Conservation (phyloP, 2,113 vertebrate species). For the Anseranas semipalmata region DNA sequence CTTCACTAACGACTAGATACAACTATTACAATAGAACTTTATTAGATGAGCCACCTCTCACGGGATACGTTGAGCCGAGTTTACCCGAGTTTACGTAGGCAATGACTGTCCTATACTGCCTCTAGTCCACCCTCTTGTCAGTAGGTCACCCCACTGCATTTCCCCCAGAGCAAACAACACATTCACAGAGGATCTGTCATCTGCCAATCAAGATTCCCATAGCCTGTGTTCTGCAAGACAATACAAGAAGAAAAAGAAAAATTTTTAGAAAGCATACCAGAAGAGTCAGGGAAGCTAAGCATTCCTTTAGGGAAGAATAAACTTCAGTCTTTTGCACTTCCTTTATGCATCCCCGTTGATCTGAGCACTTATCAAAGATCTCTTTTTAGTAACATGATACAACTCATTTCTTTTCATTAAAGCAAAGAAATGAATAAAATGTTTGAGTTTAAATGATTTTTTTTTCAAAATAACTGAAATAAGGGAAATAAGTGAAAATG, state of each 20-base stretch:
- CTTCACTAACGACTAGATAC: neutral
- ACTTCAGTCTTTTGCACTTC: conserved; percentile 49
- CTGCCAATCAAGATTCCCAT: neutral
- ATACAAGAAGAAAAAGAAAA: neutral
- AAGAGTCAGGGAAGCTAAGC: neutral
- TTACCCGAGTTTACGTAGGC: neutral
- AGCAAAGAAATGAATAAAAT: neutral
- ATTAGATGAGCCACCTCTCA: neutral
- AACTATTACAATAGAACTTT: neutral
- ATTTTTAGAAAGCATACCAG: conserved; percentile 5
- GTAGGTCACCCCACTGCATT: neutral
- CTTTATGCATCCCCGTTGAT: conserved; percentile 2
- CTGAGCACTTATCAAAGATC: conserved; percentile 44
- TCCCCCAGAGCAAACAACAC: neutral
- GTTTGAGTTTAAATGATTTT: neutral
- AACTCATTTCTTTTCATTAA: neutral
- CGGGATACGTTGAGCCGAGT: neutral
- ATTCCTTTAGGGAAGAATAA: conserved; percentile 56
- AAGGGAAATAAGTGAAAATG: neutral
- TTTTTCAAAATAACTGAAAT: neutral
- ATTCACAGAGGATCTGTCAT: neutral
- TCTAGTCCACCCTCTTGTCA: neutral
- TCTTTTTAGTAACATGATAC: conserved; percentile 43
- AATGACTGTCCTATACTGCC: neutral
- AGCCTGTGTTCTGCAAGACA: neutral